Conservation (phyloP, 2,888 invertebrate genomes). For the Ichneumoninae sp. region DNA sequence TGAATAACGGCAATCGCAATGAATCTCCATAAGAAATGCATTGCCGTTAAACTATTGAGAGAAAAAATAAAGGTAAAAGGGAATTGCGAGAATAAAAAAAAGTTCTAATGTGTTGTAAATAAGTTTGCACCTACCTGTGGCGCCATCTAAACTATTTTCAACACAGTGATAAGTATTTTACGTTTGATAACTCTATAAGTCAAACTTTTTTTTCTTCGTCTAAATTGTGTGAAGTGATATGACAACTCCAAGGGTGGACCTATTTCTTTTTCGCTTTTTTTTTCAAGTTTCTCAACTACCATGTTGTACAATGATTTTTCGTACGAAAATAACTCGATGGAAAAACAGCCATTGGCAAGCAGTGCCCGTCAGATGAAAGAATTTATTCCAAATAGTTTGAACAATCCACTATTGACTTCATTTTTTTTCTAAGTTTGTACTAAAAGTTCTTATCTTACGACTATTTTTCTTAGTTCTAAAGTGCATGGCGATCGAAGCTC, state of each 20-base stretch:
- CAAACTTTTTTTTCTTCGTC: slow-evolving; percentile 32
- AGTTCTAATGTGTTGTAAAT: slow-evolving; percentile 75
- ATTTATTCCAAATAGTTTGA: slow-evolving; percentile 67
- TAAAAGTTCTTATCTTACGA: slow-evolving; percentile 54
- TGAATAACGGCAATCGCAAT: slow-evolving; percentile 75
- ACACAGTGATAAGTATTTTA: slow-evolving; percentile 60
- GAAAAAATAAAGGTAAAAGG: slow-evolving; percentile 67
- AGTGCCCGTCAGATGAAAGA: slow-evolving; percentile 55
- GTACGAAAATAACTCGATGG: slow-evolving; percentile 74
- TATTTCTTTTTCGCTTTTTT: slow-evolving; percentile 37
- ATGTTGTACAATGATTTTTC: slow-evolving; percentile 81
- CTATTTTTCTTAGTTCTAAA: slow-evolving; percentile 52
- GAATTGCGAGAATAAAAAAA: slow-evolving; percentile 69
- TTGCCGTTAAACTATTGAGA: slow-evolving; percentile 76
- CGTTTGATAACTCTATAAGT: slow-evolving; percentile 49
- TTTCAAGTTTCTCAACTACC: slow-evolving; percentile 41
- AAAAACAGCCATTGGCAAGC: slow-evolving; percentile 38
- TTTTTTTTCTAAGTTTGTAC: slow-evolving; percentile 60
- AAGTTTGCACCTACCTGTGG: slow-evolving; percentile 81
- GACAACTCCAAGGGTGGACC: slow-evolving; percentile 82
- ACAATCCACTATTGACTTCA: slow-evolving; percentile 65
- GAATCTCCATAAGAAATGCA: slow-evolving; percentile 83
- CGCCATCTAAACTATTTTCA: slow-evolving; percentile 68
- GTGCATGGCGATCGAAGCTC: slow-evolving; percentile 49
- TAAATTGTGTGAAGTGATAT: slow-evolving; percentile 53